Base-by-base conservation (phyloP, 2,113 vertebrate species). In the Oryzias javanicus region DNA sequence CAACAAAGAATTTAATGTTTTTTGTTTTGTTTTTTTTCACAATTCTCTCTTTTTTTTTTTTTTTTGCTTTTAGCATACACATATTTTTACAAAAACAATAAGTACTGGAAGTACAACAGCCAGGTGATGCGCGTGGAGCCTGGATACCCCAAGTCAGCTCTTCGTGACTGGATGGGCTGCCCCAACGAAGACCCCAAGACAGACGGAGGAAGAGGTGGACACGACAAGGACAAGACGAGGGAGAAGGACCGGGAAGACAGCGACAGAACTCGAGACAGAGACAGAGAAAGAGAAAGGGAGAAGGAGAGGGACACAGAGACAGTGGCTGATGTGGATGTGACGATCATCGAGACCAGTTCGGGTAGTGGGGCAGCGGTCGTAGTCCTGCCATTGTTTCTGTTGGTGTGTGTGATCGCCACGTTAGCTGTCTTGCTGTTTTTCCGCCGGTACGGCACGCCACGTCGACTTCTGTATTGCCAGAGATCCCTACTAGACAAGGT, bases 91-190 rank as follows among this genome's bases (percentile, higher is more conserved):
- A 97, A 96, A 88, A 92, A 90, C 55, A 94, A 95, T 75, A 94
- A 93, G 61, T 97, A 97, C 83, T 97, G 95, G 95, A 95, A 96
- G 78, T 97, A 94, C 82, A 94, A 94, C 85, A 97, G 95, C 81
- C 93, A 96, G 86, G 86, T 93, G 81, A 87, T 96, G 86, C 92
- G 91, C 7, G 94, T 95, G 24, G 94, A 95, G 72, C 92, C 94
- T 0, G 95, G 95, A 45, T 96, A 93, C 77, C 95, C 95, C 67
- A 96, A 95, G 67, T 96, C 94, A 0, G 92, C 92, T 2, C 85
- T 97, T 13, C 86, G 89, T 46, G 94, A 96, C 80, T 96, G 93
- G 94, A 91, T 96, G 91, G 91, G 93, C 70, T 97, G 95, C 71
- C 86, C 90, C 0, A 84, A 91, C 0, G 90, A 91, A 29, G 92